Evolutionary conservation across 2,888 invertebrate species (phyloP).

Genomic region (Rhamphomyia laevipes): DNA sequence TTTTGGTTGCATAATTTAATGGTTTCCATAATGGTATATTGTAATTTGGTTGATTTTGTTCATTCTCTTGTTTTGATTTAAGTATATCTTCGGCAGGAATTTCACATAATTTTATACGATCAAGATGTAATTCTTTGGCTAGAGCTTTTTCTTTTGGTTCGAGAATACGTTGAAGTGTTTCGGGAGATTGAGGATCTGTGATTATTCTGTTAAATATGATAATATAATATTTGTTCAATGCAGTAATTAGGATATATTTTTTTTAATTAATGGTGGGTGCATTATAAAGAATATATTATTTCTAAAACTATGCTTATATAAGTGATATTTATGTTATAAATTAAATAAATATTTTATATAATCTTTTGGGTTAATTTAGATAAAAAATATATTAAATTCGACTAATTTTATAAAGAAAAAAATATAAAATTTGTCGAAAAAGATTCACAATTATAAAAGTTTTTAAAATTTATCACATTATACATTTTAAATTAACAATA

Average conservation of each 20-base stretch:
- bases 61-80: conserved; percentile 13
- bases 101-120: conserved; percentile 25
- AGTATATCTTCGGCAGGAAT: conserved; percentile 22
- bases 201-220: conserved; percentile 15
- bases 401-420: background rate
- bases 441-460: no score
- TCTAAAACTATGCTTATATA: no score
- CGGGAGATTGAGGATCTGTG: conserved; percentile 47
- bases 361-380: background rate
- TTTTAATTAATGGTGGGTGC: no score
- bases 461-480: no score
- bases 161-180: conserved; percentile 56
- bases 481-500: background rate
- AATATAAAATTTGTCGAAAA: background rate
- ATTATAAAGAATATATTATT: no score
- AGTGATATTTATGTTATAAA: no score
- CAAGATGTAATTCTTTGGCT: conserved; percentile 26
- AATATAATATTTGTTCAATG: conserved; percentile 13
- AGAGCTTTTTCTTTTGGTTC: conserved; percentile 59
- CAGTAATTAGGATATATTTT: no score
- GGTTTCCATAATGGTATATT: background rate
- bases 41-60: no score
- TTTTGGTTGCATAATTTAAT: conserved; percentile 6
- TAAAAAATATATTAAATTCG: conserved; percentile 7
- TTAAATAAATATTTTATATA: conserved; percentile 7